These are phyloP conservation scores for Fistularia tabacaria DNA, from an alignment of 2,797 vertebrate genomes.

Conservation along the genomic window DNA sequence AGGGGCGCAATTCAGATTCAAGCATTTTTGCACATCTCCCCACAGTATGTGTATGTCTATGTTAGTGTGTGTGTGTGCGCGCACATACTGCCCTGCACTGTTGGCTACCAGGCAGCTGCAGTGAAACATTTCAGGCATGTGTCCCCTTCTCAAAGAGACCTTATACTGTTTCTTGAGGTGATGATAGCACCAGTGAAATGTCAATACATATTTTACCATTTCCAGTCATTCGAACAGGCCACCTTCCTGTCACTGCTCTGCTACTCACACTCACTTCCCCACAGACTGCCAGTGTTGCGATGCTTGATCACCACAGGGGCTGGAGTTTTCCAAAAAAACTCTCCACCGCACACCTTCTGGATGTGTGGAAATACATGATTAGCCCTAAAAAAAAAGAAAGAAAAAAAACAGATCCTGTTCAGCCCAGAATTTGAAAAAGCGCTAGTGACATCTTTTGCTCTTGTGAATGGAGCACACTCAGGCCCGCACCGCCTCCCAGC, in stretches of 20 bases:
- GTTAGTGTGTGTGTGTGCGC: too few relatives aligned
- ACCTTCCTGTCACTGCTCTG: constrained; percentile 26
- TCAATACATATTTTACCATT: constrained; percentile 7
- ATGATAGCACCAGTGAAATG: constrained; percentile 2
- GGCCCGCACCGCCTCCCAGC: constrained; percentile 26
- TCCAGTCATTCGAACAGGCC: constrained; percentile 4
- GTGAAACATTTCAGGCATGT: too few relatives aligned
- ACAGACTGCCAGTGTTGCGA: constrained; percentile 28
- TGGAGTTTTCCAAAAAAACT: constrained; percentile 47
- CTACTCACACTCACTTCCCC: constrained; percentile 22
- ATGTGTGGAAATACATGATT: constrained; percentile 35
- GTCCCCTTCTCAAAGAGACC: neutral
- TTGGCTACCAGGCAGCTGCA: too few relatives aligned
- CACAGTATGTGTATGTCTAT: too few relatives aligned
- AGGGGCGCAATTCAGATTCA: too few relatives aligned
- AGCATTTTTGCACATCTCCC: too few relatives aligned
- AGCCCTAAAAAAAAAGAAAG: constrained; percentile 29
- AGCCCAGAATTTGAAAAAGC: constrained; percentile 40
- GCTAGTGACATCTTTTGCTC: constrained; percentile 71
- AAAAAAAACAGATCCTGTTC: constrained; percentile 15
- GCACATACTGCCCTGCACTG: too few relatives aligned
- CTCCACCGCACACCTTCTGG: constrained; percentile 37
- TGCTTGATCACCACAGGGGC: constrained; percentile 17
- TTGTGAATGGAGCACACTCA: constrained; percentile 54
- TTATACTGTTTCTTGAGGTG: neutral